These are phyloP conservation scores for Triops longicaudatus DNA, from an alignment of 1,140 invertebrate genomes.

Conservation along the genomic window DNA sequence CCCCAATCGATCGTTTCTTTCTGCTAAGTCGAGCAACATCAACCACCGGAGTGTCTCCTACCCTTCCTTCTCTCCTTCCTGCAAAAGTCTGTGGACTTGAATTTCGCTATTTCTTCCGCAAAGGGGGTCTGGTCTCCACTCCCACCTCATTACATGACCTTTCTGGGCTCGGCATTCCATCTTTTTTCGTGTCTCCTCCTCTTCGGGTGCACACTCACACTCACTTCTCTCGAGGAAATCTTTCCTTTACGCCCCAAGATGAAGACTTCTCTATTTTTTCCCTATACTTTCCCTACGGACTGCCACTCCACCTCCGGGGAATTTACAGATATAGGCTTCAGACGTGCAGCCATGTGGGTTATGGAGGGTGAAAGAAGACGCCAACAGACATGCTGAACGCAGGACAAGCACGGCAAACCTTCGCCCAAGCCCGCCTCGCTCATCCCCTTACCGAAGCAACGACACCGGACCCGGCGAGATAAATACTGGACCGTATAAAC, in stretches of 20 bases:
- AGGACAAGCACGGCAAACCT: neutral
- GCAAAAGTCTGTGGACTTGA: neutral
- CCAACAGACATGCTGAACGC: neutral
- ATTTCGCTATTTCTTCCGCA: neutral
- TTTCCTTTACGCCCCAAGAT: neutral
- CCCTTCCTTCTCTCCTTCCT: neutral
- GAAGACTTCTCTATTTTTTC: neutral
- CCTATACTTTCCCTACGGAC: neutral
- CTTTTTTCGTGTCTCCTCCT: neutral
- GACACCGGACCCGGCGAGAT: neutral
- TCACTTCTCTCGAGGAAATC: neutral
- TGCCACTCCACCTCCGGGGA: neutral
- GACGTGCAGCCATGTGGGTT: conserved; percentile 13
- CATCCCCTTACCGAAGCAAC: neutral
- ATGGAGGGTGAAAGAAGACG: conserved; percentile 11
- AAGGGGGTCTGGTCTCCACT: neutral
- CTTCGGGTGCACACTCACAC: neutral
- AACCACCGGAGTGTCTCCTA: neutral
- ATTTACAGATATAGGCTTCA: neutral
- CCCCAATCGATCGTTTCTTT: conserved; percentile 4
- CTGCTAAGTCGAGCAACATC: neutral
- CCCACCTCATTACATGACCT: conserved; percentile 1
- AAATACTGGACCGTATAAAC: neutral
- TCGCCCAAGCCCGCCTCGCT: neutral
- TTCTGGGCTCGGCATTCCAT: neutral